Conservation (phyloP, 2,888 invertebrate genomes). For the Acanthococcus lagerstroemiae region DNA sequence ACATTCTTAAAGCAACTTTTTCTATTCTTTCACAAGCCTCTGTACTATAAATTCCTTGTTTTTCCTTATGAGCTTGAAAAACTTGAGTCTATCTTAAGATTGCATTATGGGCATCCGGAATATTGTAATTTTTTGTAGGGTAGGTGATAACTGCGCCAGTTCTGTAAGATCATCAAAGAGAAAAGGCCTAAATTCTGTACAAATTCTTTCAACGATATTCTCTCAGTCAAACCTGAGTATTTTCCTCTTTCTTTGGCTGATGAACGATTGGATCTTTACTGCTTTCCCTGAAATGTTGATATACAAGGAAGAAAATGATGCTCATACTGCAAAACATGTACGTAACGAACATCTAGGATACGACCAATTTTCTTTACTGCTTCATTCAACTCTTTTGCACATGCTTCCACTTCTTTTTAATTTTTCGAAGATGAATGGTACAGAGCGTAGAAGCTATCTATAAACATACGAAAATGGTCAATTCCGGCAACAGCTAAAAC, state of each 20-base stretch:
- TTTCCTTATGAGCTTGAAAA: background rate
- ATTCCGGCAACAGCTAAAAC: conserved; percentile 31
- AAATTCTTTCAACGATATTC: background rate
- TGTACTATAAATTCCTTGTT: background rate
- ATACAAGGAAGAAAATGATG: conserved; percentile 29
- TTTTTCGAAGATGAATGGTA: conserved; percentile 33
- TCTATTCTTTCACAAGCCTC: background rate
- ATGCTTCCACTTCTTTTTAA: conserved; percentile 26
- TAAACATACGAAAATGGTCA: conserved; percentile 34
- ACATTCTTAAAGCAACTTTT: background rate
- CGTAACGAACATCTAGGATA: conserved; percentile 29
- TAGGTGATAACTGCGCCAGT: background rate
- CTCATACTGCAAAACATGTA: conserved; percentile 32
- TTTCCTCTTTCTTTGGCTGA: background rate
- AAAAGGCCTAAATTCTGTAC: background rate
- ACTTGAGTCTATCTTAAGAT: background rate
- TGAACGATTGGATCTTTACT: background rate
- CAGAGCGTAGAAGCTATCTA: conserved; percentile 32
- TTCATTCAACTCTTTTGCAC: conserved; percentile 23
- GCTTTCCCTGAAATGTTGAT: conserved; percentile 35
- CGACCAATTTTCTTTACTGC: conserved; percentile 32
- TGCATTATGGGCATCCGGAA: background rate
- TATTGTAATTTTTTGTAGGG: background rate
- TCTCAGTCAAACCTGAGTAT: background rate
- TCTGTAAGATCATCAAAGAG: background rate